Evolutionary conservation across 2,888 invertebrate genomes (phyloP).

Genomic region (Spisula solida): DNA sequence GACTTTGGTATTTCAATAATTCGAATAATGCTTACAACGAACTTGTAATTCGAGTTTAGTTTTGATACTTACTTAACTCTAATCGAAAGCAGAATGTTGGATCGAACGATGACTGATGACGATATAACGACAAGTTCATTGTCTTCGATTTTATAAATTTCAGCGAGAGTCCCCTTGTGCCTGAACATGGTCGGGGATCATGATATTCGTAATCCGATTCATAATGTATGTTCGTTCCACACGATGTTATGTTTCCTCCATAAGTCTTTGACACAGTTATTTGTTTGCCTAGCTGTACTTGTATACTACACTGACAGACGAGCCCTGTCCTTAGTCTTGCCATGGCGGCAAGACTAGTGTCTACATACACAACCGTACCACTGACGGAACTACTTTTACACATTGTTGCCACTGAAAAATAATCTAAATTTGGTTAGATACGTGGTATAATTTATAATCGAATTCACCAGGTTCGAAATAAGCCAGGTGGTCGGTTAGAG

Average conservation of each 20-base stretch:
- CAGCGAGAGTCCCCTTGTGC: not conserved
- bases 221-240: not conserved
- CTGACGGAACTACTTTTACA: constrained; percentile 32
- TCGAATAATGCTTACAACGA: too few species aligned
- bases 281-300: constrained; percentile 34
- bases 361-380: constrained; percentile 39
- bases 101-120: not conserved
- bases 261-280: not conserved
- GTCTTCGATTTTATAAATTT: not conserved
- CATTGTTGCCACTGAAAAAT: constrained; percentile 52
- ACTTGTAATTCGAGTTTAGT: too few species aligned
- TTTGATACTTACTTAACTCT: constrained; percentile 37
- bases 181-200: not conserved
- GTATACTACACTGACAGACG: constrained; percentile 38
- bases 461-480: too few species aligned
- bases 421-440: not conserved
- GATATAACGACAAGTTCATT: constrained; percentile 27
- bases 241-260: constrained; percentile 32
- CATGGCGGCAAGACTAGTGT: constrained; percentile 27
- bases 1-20: too few species aligned
- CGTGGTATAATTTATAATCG: too few species aligned
- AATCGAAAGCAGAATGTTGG: constrained; percentile 41
- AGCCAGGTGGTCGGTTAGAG: too few species aligned
- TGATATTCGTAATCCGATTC: not conserved
- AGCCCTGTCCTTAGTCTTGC: constrained; percentile 22